A percentile compares a stretch with the other conserved stretches of the same genome.
phyloP scores from a whole-genome alignment of 1,140 invertebrate genomes.

The Scaptomyza montana region DNA sequence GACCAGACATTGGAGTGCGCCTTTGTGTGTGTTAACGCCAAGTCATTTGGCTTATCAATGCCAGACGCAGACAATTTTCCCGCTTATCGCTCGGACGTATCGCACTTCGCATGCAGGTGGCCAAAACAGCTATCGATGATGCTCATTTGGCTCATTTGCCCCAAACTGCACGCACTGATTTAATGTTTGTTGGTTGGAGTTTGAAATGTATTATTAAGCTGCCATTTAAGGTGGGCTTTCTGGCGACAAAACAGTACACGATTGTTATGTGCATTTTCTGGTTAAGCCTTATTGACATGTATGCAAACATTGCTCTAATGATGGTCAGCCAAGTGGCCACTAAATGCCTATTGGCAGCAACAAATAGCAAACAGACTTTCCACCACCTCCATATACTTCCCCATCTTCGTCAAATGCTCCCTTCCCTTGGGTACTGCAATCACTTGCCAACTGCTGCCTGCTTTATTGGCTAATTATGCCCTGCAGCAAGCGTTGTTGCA shows the following conservation, averaged over 20 bases:
- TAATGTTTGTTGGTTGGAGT: slow-evolving; percentile 25
- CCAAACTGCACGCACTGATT: slow-evolving; percentile 39
- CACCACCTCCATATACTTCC: slow-evolving; percentile 17
- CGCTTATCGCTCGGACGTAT: slow-evolving; percentile 70
- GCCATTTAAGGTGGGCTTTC: slow-evolving; percentile 62
- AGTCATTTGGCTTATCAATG: slow-evolving; percentile 82
- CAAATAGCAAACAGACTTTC: slow-evolving; percentile 45
- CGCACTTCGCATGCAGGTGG: slow-evolving; percentile 56
- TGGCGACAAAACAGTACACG: slow-evolving; percentile 51
- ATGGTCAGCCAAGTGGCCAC: slow-evolving; percentile 57
- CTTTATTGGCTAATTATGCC: slow-evolving; percentile 80
- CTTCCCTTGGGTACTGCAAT: not conserved
- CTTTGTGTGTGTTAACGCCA: slow-evolving; percentile 76
- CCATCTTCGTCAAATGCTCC: not conserved
- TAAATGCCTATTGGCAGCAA: slow-evolving; percentile 45
- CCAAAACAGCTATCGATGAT: slow-evolving; percentile 40
- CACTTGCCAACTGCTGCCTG: slow-evolving; percentile 34
- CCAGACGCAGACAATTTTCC: slow-evolving; percentile 76
- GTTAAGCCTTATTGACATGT: slow-evolving; percentile 48
- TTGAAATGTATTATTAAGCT: slow-evolving; percentile 70
- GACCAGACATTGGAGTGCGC: slow-evolving; percentile 19
- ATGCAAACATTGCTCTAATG: slow-evolving; percentile 72
- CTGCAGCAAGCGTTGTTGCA: slow-evolving; percentile 49
- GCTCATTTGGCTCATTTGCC: slow-evolving; percentile 20
- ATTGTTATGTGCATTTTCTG: slow-evolving; percentile 18